Evolutionary conservation across 2,797 vertebrate species (phyloP).

Genomic region (Phyllotis vaccarum): DNA sequence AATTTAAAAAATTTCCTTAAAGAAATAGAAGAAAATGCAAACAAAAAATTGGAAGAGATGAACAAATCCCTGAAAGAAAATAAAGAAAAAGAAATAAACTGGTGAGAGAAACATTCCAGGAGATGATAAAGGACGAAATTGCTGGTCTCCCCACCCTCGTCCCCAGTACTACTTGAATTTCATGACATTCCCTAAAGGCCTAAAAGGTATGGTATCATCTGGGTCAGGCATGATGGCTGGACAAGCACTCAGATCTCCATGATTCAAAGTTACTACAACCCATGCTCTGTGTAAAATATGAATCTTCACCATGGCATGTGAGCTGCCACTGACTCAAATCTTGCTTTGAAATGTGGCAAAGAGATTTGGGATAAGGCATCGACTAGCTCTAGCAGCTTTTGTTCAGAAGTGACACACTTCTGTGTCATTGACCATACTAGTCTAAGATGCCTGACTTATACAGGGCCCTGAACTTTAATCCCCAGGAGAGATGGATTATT

Average conservation of each 20-base stretch:
- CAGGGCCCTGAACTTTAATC: neutral
- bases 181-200: neutral
- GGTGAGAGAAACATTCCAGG: too few relatives aligned
- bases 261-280: too few relatives aligned
- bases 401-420: neutral
- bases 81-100: too few relatives aligned
- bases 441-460: neutral
- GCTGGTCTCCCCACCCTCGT: neutral
- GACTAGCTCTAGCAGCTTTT: neutral
- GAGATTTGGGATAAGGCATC: neutral
- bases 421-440: neutral
- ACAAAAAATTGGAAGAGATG: too few relatives aligned
- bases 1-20: too few relatives aligned
- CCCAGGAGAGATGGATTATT: neutral
- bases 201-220: neutral
- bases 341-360: neutral
- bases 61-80: too few relatives aligned
- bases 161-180: neutral
- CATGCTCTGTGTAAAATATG: too few relatives aligned
- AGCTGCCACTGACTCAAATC: neutral
- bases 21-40: too few relatives aligned
- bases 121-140: too few relatives aligned
- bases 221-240: neutral
- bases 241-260: neutral
- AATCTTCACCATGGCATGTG: neutral